Evolutionary conservation across 2,797 vertebrate genomes (phyloP), one percentile per base, ranked within the genome.

Genomic region (Falco columbarius): DNA sequence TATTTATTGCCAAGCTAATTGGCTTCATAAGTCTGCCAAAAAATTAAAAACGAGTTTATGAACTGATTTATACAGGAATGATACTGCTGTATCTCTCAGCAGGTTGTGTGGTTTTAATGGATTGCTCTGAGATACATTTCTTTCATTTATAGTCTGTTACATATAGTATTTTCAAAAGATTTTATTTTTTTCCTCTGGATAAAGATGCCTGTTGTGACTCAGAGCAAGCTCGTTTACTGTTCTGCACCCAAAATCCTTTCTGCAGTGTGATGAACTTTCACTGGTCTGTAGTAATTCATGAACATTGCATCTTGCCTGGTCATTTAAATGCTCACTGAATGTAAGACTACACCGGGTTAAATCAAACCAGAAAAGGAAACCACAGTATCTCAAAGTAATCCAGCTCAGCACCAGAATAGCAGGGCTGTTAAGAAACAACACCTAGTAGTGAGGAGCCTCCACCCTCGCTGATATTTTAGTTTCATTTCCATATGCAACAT

Each of bases 1-100:
- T 98, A 97, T 98, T 98, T 97, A 98, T 98, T 97, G 97, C 89
- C 30, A 75, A 80, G 65, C 72, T 98, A 98, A 98, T 98, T 98
- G 98, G 96, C 97, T 98, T 96, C 95, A 71, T 97, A 98, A 97
- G 94, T 97, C 96, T 97, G 97, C 93, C 96, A 96, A 96, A 96
- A 97, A 97, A 95, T 95, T 96, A 95, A 97, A 97, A 98, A 97
- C 15, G 61, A 98, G 76, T 97, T 98, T 98, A 96, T 96, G 95
- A 97, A 94, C 94, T 97, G 92, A 97, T 97, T 97, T 95, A 91
- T 70, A 92, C 24, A 56, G 77, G n/a, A 84, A 86, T 70, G 90
- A 89, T 84, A 81, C 17, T 83, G 34, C 20, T 87, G 40, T 63
- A 51, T 95, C 75, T 94, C 93, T 93, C 87, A 94, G 88, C 66